Conservation (phyloP, 2,888 invertebrate genomes). For the Xanthorhoe designata region DNA sequence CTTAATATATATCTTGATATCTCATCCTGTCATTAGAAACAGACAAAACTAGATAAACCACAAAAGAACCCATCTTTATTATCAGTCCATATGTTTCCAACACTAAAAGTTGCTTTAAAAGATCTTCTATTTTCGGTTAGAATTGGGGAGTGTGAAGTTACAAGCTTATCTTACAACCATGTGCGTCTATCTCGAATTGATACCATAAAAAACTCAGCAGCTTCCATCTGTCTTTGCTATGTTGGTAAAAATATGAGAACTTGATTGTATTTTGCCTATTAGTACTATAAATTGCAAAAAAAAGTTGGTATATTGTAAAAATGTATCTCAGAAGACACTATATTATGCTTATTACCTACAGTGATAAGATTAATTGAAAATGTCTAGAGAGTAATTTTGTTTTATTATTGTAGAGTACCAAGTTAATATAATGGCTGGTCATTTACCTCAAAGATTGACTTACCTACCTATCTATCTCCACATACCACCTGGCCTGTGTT, state of each 20-base stretch:
- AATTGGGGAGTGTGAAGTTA: conserved; percentile 43
- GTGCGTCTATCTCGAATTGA: conserved; percentile 24
- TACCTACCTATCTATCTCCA: too few relatives aligned
- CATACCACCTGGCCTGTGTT: too few relatives aligned
- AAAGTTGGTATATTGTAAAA: too few relatives aligned
- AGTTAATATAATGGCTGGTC: too few relatives aligned
- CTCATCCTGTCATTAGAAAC: conserved; percentile 45
- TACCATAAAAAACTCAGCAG: conserved; percentile 22
- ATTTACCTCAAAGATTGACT: too few relatives aligned
- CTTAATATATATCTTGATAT: conserved; percentile 36
- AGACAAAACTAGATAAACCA: conserved; percentile 52
- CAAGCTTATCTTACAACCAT: conserved; percentile 34
- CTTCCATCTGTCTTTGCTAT: conserved; percentile 14
- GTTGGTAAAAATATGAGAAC: not conserved
- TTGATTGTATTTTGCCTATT: not conserved
- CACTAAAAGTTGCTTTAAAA: conserved; percentile 46
- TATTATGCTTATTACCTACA: too few relatives aligned
- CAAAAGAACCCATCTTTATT: conserved; percentile 49
- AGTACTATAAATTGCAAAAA: too few relatives aligned
- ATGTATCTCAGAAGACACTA: too few relatives aligned
- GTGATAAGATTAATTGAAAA: too few relatives aligned
- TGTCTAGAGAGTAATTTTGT: too few relatives aligned
- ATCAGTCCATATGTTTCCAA: conserved; percentile 50
- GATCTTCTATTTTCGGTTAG: conserved; percentile 38
- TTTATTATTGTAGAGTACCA: too few relatives aligned